These are phyloP conservation scores for Bubo blakistoni DNA, from an alignment of 2,113 vertebrate genomes.

Conservation along the genomic window DNA sequence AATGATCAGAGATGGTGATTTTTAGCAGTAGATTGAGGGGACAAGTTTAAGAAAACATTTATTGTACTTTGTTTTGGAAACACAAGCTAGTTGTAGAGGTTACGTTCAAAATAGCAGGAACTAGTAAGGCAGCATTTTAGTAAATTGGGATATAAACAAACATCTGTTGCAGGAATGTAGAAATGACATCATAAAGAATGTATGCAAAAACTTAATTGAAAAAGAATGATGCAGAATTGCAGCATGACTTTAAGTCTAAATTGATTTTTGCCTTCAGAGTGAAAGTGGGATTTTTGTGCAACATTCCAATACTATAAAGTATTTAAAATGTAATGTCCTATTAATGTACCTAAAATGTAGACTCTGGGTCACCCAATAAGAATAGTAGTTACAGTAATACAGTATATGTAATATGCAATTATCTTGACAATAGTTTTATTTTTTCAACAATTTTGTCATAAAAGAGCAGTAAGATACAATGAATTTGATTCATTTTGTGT, in stretches of 20 bases:
- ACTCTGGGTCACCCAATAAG: conserved; percentile 76
- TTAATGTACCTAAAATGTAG: conserved; percentile 79
- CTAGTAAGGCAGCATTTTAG: conserved; percentile 65
- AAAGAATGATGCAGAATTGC: conserved; percentile 79
- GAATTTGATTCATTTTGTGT: conserved; percentile 84
- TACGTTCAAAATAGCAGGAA: conserved; percentile 62
- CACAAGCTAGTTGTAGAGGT: conserved; percentile 59
- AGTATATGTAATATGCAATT: conserved; percentile 80
- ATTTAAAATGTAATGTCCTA: conserved; percentile 82
- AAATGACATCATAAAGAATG: conserved; percentile 84
- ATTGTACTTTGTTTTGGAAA: conserved; percentile 23
- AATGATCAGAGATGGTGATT: conserved; percentile 16
- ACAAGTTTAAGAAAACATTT: conserved; percentile 52
- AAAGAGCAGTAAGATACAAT: conserved; percentile 82
- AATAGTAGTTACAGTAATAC: conserved; percentile 76
- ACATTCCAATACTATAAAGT: conserved; percentile 76
- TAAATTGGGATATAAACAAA: conserved; percentile 80
- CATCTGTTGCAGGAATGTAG: conserved; percentile 79
- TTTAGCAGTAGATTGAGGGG: not conserved
- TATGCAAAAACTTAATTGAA: conserved; percentile 82
- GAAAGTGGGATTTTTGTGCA: conserved; percentile 73
- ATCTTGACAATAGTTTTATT: conserved; percentile 83
- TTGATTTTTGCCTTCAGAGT: conserved; percentile 74
- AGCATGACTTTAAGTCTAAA: conserved; percentile 75
- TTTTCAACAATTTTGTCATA: conserved; percentile 83